phyloP scores from a whole-genome alignment of 2,797 vertebrate genomes.

The Sternarchorhynchus goeldii region DNA sequence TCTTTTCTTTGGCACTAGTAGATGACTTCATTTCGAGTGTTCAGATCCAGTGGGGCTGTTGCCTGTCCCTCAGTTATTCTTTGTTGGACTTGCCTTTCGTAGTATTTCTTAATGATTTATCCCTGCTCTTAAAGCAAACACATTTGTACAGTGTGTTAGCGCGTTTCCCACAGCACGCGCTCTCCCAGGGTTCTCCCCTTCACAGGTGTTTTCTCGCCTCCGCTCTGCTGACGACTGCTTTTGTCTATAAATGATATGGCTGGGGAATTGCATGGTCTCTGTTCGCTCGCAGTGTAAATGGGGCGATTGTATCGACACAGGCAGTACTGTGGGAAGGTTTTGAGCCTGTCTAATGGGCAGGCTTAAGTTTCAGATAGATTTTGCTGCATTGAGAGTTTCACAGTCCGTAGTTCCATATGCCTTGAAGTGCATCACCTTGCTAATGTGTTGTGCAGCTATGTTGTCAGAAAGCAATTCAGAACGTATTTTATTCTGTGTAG shows the following conservation, averaged over 20 bases:
- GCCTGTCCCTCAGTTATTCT: background rate
- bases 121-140: conserved; percentile 8
- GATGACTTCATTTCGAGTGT: no score
- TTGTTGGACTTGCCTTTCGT: background rate
- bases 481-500: no score
- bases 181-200: conserved; percentile 38
- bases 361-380: conserved; percentile 1
- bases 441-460: background rate
- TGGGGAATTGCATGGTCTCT: conserved; percentile 60
- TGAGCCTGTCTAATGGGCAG: conserved; percentile 41
- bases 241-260: conserved; percentile 66
- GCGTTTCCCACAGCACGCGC: conserved; percentile 44
- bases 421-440: background rate
- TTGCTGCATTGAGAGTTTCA: conserved; percentile 5
- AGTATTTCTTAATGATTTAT: background rate
- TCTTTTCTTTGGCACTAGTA: background rate
- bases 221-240: conserved; percentile 63
- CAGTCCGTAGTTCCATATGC: background rate
- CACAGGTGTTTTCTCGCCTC: conserved; percentile 66
- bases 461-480: background rate
- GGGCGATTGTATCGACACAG: conserved; percentile 56
- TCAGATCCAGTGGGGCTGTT: no score
- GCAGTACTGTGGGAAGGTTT: conserved; percentile 60
- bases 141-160: conserved; percentile 13
- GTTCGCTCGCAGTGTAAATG: conserved; percentile 56